Conservation (phyloP, 1,140 invertebrate genomes). For the Bombus huntii region DNA sequence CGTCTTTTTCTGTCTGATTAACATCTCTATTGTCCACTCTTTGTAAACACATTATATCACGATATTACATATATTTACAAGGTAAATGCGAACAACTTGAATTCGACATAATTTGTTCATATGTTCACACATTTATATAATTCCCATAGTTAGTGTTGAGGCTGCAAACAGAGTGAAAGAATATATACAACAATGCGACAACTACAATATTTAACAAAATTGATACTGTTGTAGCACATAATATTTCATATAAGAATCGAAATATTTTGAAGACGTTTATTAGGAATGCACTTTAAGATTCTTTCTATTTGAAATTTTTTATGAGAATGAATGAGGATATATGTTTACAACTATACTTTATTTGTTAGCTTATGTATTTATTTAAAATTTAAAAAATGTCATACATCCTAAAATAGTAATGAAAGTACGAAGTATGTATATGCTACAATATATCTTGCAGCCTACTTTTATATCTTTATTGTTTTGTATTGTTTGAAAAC, state of each 20-base stretch:
- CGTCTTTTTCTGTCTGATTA: too few relatives aligned
- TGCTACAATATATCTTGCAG: neutral
- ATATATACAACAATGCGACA: neutral
- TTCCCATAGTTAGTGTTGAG: neutral
- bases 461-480: neutral
- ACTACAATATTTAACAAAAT: neutral
- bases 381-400: neutral
- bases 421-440: neutral
- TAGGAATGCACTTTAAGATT: neutral
- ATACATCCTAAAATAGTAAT: neutral
- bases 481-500: neutral
- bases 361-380: too few relatives aligned
- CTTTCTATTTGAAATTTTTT: neutral
- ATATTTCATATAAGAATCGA: neutral
- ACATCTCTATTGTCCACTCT: too few relatives aligned
- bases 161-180: slow-evolving; percentile 16
- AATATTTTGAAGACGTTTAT: neutral
- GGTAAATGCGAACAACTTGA: neutral
- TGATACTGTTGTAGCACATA: neutral
- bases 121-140: neutral
- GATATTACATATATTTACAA: too few relatives aligned
- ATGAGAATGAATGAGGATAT: neutral
- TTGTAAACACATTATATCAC: too few relatives aligned
- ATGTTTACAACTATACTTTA: neutral
- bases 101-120: neutral